Percentiles rank a stretch among this genome's conserved stretches.
phyloP scores from a whole-genome alignment of 2,797 vertebrate genomes.

The Etheostoma perlongum region DNA sequence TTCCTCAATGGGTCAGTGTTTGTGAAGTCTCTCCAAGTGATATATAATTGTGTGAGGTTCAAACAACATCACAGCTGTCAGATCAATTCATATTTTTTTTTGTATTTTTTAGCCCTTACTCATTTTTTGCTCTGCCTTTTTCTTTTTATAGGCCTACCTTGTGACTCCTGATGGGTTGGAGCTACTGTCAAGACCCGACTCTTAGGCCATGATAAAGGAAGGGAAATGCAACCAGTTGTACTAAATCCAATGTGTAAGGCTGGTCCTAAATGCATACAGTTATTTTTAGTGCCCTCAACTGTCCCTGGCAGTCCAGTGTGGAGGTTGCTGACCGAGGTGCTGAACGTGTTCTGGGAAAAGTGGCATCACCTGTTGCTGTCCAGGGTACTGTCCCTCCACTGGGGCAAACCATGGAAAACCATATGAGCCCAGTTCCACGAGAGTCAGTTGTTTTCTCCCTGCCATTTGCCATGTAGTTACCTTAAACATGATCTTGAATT shows the following conservation, averaged over 20 bases:
- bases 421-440: background rate
- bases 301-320: background rate
- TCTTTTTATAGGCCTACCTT: background rate
- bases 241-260: background rate
- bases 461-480: background rate
- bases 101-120: background rate
- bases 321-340: background rate
- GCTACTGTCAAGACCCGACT: background rate
- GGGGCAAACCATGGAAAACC: background rate
- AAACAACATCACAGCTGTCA: background rate
- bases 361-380: background rate
- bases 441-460: background rate
- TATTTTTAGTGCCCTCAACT: background rate
- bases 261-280: background rate
- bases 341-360: background rate
- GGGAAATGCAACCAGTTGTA: background rate
- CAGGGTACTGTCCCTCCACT: slow-evolving; percentile 11
- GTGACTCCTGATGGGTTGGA: background rate
- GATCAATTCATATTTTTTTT: background rate
- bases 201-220: background rate
- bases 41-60: background rate
- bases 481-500: background rate
- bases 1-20: background rate
- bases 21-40: background rate
- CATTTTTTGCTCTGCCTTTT: background rate